phyloP scores from a whole-genome alignment of 2,113 vertebrate species.

The Peucedramus taeniatus region DNA sequence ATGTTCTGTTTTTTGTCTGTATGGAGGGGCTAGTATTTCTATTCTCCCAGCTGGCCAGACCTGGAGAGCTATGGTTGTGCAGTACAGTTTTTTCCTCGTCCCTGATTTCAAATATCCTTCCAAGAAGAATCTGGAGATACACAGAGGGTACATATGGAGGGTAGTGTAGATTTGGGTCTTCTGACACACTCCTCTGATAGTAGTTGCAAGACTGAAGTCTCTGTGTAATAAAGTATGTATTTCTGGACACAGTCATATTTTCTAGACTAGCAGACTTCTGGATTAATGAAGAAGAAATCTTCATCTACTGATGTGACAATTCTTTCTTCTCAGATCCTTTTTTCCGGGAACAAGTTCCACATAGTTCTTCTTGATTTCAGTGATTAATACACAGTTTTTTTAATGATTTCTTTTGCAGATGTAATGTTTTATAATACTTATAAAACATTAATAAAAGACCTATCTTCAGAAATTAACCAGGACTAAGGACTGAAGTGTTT shows the following conservation, averaged over 20 bases:
- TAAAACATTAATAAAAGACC: background rate
- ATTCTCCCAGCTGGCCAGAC: background rate
- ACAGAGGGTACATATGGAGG: no score
- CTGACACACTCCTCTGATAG: background rate
- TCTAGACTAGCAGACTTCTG: background rate
- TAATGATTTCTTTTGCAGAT: background rate
- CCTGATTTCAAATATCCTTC: background rate
- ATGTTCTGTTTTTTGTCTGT: background rate
- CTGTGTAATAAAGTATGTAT: accelerated
- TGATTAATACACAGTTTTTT: background rate
- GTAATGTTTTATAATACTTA: background rate
- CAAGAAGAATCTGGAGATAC: background rate
- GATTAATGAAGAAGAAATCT: background rate
- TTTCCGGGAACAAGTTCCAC: background rate
- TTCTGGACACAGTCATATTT: background rate
- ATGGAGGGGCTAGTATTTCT: background rate
- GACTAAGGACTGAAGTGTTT: background rate
- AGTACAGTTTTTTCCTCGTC: background rate
- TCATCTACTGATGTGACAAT: background rate
- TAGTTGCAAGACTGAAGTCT: background rate
- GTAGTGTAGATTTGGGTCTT: background rate
- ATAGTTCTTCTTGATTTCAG: background rate
- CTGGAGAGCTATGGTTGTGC: background rate
- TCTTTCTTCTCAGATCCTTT: background rate
- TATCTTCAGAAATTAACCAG: background rate